These are phyloP conservation scores for Streptopelia turtur DNA, from an alignment of 2,797 vertebrate species.

Conservation along the genomic window DNA sequence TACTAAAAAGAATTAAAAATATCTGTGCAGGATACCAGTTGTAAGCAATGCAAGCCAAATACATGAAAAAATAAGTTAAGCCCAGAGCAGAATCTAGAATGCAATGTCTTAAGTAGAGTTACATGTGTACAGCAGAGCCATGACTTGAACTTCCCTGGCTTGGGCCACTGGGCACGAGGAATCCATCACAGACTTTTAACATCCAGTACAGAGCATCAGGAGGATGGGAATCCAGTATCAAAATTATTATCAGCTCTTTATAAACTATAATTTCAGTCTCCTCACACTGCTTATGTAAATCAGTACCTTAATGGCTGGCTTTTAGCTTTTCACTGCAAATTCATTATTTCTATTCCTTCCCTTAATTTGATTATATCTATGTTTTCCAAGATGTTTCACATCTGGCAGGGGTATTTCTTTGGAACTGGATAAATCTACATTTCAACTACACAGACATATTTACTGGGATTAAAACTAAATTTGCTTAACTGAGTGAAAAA, in stretches of 20 bases:
- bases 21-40: too few species aligned
- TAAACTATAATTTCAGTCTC: background rate
- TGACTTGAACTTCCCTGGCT: background rate
- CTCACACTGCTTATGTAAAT: accelerated
- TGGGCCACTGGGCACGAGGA: background rate
- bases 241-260: background rate
- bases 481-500: background rate
- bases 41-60: background rate
- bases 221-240: background rate
- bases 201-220: too few species aligned
- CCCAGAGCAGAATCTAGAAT: background rate
- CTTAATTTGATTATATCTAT: background rate
- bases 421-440: background rate
- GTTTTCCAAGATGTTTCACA: background rate
- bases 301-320: background rate
- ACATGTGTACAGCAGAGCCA: background rate
- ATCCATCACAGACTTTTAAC: background rate
- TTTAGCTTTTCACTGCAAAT: background rate
- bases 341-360: background rate
- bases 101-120: background rate
- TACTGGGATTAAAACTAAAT: background rate
- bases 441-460: background rate
- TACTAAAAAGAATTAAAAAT: background rate
- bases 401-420: background rate
- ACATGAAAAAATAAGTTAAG: background rate